phyloP scores from a whole-genome alignment of 1,140 invertebrate genomes.

The Contarinia nasturtii region DNA sequence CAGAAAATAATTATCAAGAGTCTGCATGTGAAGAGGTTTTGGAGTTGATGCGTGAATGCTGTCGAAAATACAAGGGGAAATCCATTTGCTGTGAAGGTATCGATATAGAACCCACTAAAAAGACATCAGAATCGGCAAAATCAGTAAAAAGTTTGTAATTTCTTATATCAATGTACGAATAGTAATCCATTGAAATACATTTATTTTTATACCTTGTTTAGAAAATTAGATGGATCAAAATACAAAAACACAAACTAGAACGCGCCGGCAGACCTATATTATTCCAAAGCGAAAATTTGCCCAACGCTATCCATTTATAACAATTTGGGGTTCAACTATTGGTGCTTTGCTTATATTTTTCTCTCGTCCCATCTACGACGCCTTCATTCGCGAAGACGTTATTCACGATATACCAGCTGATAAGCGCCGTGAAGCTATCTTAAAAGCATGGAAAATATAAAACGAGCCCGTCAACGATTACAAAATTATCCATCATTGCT shows the following conservation, averaged over 20 bases:
- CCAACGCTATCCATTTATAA: conserved; percentile 26
- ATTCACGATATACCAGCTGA: conserved; percentile 2
- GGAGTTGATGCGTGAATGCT: conserved; percentile 43
- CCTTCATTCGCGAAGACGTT: conserved; percentile 23
- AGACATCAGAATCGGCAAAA: conserved; percentile 13
- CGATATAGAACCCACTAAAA: conserved; percentile 28
- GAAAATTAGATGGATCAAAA: not conserved
- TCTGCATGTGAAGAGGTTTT: conserved; percentile 34
- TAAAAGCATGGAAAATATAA: conserved; percentile 55
- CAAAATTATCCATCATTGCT: conserved; percentile 52
- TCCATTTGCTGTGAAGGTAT: conserved; percentile 47
- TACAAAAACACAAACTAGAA: not conserved
- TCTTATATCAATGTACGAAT: not conserved
- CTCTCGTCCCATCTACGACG: conserved; percentile 47
- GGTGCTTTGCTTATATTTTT: conserved; percentile 34
- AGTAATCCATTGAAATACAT: not conserved
- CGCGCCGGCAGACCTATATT: not conserved
- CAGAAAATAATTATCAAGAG: conserved; percentile 45
- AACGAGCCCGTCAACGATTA: conserved; percentile 47
- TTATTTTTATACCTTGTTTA: not conserved
- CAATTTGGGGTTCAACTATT: no score
- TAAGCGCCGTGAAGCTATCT: not conserved
- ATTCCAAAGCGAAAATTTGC: conserved; percentile 17
- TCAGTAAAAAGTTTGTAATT: not conserved
- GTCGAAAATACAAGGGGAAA: conserved; percentile 32